Conservation (phyloP, 2,888 invertebrate genomes). For the Catocala sponsa region DNA sequence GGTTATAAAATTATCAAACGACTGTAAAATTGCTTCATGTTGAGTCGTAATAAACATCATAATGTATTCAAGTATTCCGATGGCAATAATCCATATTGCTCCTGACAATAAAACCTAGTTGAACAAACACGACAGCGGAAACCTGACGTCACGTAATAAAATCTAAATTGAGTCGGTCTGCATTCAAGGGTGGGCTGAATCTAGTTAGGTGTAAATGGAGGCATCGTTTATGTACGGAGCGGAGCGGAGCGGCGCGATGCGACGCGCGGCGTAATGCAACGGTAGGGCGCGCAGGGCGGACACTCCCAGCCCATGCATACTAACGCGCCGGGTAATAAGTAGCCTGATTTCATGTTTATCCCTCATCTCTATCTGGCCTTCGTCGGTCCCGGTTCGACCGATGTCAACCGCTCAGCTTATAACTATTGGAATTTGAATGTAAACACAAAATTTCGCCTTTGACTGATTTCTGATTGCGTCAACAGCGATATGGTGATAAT, state of each 20-base stretch:
- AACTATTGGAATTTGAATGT: constrained; percentile 36
- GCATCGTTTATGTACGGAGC: constrained; percentile 74
- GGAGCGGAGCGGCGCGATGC: constrained; percentile 39
- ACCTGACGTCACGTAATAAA: constrained; percentile 59
- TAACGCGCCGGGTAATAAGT: constrained; percentile 82
- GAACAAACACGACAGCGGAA: constrained; percentile 28
- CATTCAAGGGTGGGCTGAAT: constrained; percentile 61
- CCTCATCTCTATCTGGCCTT: constrained; percentile 50
- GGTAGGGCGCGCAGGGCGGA: constrained; percentile 67
- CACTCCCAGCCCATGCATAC: constrained; percentile 86
- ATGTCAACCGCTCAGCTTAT: constrained; percentile 27
- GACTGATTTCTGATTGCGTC: constrained; percentile 34
- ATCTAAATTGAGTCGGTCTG: constrained; percentile 67
- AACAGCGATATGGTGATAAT: constrained; percentile 8
- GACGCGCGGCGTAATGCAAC: constrained; percentile 62
- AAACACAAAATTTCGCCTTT: constrained; percentile 41
- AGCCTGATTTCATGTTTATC: constrained; percentile 78
- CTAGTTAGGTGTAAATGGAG: constrained; percentile 75
- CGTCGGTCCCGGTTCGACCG: constrained; percentile 12
- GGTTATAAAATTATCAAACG: constrained; percentile 1
- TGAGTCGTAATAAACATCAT: neutral
- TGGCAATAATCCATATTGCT: neutral
- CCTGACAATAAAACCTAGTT: constrained; percentile 26
- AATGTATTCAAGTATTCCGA: neutral
- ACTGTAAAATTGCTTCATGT: neutral